phyloP scores from a whole-genome alignment of 2,113 vertebrate species.

The Cettia cetti region DNA sequence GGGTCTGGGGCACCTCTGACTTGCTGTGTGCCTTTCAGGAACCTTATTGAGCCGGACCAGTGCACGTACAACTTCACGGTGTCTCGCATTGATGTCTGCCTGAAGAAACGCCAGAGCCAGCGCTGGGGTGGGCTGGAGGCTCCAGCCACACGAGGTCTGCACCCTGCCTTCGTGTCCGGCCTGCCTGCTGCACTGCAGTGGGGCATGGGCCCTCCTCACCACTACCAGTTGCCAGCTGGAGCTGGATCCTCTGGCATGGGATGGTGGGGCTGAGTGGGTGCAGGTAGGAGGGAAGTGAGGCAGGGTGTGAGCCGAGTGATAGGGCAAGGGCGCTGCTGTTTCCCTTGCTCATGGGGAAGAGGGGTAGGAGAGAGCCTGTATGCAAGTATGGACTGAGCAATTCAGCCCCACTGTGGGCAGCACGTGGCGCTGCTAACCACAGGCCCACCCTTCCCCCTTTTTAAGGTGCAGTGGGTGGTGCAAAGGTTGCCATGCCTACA shows the following conservation, averaged over 20 bases:
- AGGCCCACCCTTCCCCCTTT: conserved; percentile 87
- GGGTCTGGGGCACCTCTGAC: neutral
- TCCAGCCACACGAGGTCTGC: conserved; percentile 96
- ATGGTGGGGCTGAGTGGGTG: neutral
- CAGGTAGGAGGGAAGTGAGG: neutral
- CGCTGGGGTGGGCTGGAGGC: conserved; percentile 95
- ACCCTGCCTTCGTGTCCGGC: conserved; percentile 72
- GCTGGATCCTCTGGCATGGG: fast-evolving
- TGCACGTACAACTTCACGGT: conserved; percentile 89
- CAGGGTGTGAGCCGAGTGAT: neutral
- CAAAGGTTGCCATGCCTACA: conserved; percentile 96
- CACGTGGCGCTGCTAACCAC: conserved; percentile 82
- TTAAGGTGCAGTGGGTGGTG: conserved; percentile 99
- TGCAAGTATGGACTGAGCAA: neutral
- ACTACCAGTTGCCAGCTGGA: neutral
- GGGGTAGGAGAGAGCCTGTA: neutral
- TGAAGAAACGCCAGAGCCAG: conserved; percentile 96
- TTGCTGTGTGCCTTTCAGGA: conserved; percentile 71
- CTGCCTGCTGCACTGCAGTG: neutral
- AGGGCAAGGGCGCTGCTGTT: neutral
- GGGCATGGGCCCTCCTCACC: neutral
- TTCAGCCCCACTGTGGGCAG: neutral
- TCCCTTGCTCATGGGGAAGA: neutral
- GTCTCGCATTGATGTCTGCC: conserved; percentile 87
- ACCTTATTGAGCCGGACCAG: conserved; percentile 92